Evolutionary conservation across 2,113 vertebrate species (phyloP).

Genomic region (Macrotus californicus): DNA sequence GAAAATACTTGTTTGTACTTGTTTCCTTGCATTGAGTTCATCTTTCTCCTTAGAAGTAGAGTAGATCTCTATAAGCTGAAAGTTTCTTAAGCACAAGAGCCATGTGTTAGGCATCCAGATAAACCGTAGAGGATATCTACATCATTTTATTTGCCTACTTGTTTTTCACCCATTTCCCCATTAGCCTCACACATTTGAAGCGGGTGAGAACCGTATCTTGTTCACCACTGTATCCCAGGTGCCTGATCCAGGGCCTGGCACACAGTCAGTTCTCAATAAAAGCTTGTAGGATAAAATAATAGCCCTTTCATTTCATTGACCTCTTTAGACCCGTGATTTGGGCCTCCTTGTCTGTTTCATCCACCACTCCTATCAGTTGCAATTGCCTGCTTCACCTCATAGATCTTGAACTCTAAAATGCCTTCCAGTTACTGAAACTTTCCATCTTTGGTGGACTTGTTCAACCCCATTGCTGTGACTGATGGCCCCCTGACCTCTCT

Average conservation of each 20-base stretch:
- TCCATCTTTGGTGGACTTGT: conserved; percentile 2
- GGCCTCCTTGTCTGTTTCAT: not conserved
- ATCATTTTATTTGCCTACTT: not conserved
- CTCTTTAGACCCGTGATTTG: not conserved
- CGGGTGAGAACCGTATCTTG: not conserved
- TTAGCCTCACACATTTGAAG: not conserved
- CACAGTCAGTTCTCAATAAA: not conserved
- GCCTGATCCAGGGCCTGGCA: not conserved
- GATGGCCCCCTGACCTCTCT: conserved; percentile 38
- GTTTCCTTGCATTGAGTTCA: not conserved
- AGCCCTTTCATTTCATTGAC: not conserved
- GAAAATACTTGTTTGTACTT: not conserved
- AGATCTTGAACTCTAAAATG: conserved; percentile 49
- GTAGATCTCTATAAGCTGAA: not conserved
- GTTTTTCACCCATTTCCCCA: not conserved
- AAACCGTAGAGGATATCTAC: not conserved
- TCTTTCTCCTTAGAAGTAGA: not conserved
- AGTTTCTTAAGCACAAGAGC: not conserved
- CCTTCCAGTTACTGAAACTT: conserved; percentile 33
- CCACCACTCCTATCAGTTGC: not conserved
- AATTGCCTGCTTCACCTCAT: not conserved
- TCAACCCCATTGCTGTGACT: conserved; percentile 20
- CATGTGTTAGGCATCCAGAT: not conserved
- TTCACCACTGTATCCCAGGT: not conserved
- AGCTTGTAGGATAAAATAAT: not conserved